phyloP scores from a whole-genome alignment of 2,888 invertebrate genomes.

The Drosophila cracens region DNA sequence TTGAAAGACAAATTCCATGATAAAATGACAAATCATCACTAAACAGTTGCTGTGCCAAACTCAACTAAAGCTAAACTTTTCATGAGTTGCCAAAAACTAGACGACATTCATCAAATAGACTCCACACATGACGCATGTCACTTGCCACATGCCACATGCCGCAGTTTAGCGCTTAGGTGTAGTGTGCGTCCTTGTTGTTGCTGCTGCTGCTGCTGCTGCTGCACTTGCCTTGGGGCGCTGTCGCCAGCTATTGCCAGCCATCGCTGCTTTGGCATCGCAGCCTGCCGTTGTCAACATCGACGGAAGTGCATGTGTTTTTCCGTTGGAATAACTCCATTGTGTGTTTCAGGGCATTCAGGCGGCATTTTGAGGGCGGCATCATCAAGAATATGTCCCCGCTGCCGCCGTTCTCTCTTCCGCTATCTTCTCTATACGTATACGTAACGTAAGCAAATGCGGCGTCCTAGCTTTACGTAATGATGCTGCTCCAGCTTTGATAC shows the following conservation, averaged over 20 bases:
- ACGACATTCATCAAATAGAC: constrained; percentile 41
- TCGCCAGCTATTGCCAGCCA: constrained; percentile 22
- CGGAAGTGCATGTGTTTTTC: constrained; percentile 80
- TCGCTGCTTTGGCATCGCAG: constrained; percentile 38
- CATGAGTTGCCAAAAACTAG: constrained; percentile 48
- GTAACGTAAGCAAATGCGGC: constrained; percentile 67
- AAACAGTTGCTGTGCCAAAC: constrained; percentile 28
- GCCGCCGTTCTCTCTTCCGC: constrained; percentile 3
- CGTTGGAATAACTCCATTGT: constrained; percentile 81
- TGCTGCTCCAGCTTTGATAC: constrained; percentile 63
- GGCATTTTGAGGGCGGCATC: constrained; percentile 58
- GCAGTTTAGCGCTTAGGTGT: constrained; percentile 47
- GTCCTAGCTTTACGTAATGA: constrained; percentile 64
- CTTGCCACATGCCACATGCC: constrained; percentile 48
- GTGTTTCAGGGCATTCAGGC: constrained; percentile 74
- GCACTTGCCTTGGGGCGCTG: constrained; percentile 40
- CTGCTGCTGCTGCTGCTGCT: constrained; percentile 2
- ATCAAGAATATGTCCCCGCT: constrained; percentile 24
- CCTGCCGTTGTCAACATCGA: constrained; percentile 70
- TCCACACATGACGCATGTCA: constrained; percentile 34
- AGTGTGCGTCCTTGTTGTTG: constrained; percentile 23
- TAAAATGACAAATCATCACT: constrained; percentile 21
- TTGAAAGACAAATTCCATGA: constrained; percentile 36
- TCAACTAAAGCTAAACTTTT: constrained; percentile 33
- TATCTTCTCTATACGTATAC: constrained; percentile 59